Conservation (phyloP, 2,113 vertebrate genomes). For the Oreochromis spilurus region DNA sequence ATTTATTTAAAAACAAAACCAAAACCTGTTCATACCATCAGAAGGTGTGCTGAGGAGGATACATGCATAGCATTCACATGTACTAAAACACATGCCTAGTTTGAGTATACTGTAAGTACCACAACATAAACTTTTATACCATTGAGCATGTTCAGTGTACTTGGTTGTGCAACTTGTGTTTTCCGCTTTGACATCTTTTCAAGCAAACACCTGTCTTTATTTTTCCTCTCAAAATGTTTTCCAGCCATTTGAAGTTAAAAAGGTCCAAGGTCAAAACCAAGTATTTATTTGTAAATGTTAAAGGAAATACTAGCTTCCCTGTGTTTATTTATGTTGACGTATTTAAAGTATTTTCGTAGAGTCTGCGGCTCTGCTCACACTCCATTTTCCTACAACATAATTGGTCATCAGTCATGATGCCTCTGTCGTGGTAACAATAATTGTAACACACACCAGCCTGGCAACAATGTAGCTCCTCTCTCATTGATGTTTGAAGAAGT, state of each 20-base stretch:
- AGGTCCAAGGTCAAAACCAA: conserved; percentile 30
- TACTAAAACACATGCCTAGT: background rate
- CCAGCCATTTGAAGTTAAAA: conserved; percentile 7
- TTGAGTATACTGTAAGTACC: background rate
- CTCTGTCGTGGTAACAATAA: background rate
- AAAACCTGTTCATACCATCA: conserved; percentile 13
- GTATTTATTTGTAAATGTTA: conserved; percentile 83
- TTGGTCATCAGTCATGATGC: background rate
- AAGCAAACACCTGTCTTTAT: background rate
- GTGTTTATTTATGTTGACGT: conserved; percentile 75
- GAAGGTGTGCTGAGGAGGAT: conserved; percentile 18
- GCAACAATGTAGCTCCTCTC: background rate
- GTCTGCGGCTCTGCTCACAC: conserved; percentile 2
- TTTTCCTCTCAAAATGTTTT: background rate
- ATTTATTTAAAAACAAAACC: conserved; percentile 64
- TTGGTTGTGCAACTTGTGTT: conserved; percentile 16
- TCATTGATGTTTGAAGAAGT: background rate
- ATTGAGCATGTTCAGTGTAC: conserved; percentile 24
- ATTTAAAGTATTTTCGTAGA: conserved; percentile 60
- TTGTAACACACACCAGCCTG: background rate
- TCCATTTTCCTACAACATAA: background rate
- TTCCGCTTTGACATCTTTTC: background rate
- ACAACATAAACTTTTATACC: background rate
- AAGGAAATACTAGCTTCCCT: conserved; percentile 66
- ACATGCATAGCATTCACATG: conserved; percentile 9